Conservation (phyloP, 2,888 invertebrate genomes). For the Habroteleia sp. region DNA sequence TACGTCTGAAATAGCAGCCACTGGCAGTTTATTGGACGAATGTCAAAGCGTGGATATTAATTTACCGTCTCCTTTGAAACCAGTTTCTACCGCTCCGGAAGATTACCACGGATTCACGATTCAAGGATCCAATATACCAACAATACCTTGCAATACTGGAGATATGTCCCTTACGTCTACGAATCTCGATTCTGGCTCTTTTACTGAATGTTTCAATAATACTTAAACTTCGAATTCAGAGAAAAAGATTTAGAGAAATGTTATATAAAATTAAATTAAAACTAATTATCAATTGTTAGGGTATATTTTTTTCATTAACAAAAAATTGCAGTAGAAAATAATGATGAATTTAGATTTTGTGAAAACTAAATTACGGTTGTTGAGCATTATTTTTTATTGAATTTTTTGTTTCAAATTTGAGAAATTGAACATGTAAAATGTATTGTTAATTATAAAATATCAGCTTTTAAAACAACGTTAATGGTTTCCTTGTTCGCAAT, state of each 20-base stretch:
- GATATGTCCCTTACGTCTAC: slow-evolving; percentile 77
- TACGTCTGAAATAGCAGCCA: slow-evolving; percentile 67
- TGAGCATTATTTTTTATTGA: slow-evolving; percentile 1
- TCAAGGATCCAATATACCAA: slow-evolving; percentile 84
- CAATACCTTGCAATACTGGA: slow-evolving; percentile 86
- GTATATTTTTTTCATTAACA: background rate
- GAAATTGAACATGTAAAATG: background rate
- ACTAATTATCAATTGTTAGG: slow-evolving; percentile 23
- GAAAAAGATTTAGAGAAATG: slow-evolving; percentile 17
- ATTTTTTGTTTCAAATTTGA: slow-evolving; percentile 1
- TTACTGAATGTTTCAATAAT: slow-evolving; percentile 72
- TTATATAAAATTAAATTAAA: slow-evolving; percentile 13
- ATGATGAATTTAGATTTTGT: background rate
- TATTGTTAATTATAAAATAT: slow-evolving; percentile 29
- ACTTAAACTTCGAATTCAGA: slow-evolving; percentile 63
- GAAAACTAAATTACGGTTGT: slow-evolving; percentile 5
- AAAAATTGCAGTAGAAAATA: slow-evolving; percentile 10
- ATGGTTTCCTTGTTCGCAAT: slow-evolving; percentile 27
- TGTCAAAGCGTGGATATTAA: slow-evolving; percentile 69
- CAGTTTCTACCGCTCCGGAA: slow-evolving; percentile 81
- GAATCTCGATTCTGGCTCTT: slow-evolving; percentile 71
- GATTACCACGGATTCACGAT: slow-evolving; percentile 85
- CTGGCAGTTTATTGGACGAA: slow-evolving; percentile 72
- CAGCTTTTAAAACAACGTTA: slow-evolving; percentile 38
- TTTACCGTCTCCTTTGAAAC: slow-evolving; percentile 78